phyloP scores from a whole-genome alignment of 2,888 invertebrate species.

The Caradrina clavipalpis region DNA sequence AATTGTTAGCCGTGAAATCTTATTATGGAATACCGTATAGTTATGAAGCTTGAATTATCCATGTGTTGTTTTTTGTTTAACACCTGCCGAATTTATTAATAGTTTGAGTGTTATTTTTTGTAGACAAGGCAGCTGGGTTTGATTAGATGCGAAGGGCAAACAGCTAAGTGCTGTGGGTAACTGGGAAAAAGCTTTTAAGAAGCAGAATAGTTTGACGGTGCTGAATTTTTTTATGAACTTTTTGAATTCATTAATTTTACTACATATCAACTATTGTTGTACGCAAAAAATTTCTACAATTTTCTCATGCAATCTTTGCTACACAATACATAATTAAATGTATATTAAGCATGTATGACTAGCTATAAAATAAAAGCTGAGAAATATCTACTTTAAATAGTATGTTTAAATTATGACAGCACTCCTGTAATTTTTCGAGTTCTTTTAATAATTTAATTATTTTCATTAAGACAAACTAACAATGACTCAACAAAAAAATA shows the following conservation, averaged over 20 bases:
- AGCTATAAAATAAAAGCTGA: background rate
- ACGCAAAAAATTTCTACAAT: background rate
- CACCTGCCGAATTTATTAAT: conserved; percentile 35
- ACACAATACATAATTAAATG: background rate
- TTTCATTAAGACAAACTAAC: conserved; percentile 9
- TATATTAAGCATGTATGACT: background rate
- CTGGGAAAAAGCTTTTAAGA: background rate
- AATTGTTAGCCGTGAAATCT: conserved; percentile 34
- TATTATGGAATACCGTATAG: conserved; percentile 29
- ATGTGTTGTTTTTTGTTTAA: conserved; percentile 21
- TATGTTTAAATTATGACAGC: no score
- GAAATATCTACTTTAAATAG: background rate
- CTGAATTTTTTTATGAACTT: no score
- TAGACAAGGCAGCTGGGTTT: conserved; percentile 10
- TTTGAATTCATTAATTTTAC: background rate
- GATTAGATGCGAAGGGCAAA: background rate
- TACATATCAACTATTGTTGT: background rate
- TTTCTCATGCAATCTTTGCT: background rate
- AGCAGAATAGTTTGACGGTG: background rate
- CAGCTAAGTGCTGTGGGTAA: background rate
- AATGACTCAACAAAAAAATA: conserved; percentile 17
- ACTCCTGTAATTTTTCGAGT: no score
- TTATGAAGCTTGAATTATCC: conserved; percentile 20
- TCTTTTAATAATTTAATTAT: background rate
- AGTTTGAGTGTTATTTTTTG: conserved; percentile 1